Evolutionary conservation across 1,140 invertebrate genomes (phyloP).

Genomic region (Dufourea novaeangliae): DNA sequence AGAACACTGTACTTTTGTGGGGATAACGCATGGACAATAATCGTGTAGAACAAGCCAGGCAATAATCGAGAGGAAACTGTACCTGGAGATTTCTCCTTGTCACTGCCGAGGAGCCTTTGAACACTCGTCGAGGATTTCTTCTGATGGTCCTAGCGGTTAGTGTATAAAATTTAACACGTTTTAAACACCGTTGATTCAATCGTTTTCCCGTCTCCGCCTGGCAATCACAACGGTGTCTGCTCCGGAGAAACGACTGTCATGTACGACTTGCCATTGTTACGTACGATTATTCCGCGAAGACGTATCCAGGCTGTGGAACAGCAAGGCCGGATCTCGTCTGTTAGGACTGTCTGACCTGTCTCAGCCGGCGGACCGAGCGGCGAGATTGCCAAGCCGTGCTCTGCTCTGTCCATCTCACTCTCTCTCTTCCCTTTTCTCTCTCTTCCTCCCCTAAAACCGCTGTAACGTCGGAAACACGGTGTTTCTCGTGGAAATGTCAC

Average conservation of each 20-base stretch:
- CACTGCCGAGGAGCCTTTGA: too few relatives aligned
- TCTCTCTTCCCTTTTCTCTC: too few relatives aligned
- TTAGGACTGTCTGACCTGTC: constrained; percentile 61
- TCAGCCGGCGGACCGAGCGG: constrained; percentile 44
- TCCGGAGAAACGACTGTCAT: constrained; percentile 2
- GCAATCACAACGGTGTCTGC: constrained; percentile 37
- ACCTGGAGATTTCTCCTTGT: too few relatives aligned
- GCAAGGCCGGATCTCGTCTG: constrained; percentile 54
- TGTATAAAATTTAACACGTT: too few relatives aligned
- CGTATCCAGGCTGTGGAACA: constrained; percentile 42
- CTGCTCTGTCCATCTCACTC: constrained; percentile 37
- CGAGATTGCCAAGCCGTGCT: constrained; percentile 57
- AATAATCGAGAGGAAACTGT: too few relatives aligned
- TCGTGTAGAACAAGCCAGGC: too few relatives aligned
- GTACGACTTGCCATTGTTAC: constrained; percentile 53
- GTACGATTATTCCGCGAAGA: constrained; percentile 65
- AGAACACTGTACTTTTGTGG: too few relatives aligned
- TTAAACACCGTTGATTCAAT: neutral
- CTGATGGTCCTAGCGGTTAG: too few relatives aligned
- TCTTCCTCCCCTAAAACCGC: too few relatives aligned
- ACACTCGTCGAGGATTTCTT: too few relatives aligned
- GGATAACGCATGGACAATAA: too few relatives aligned
- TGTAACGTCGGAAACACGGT: constrained; percentile 52
- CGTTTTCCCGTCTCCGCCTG: neutral
- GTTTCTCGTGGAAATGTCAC: constrained; percentile 55